Evolutionary conservation across 2,888 invertebrate genomes (phyloP).

Genomic region (Tolmerus cingulatus): DNA sequence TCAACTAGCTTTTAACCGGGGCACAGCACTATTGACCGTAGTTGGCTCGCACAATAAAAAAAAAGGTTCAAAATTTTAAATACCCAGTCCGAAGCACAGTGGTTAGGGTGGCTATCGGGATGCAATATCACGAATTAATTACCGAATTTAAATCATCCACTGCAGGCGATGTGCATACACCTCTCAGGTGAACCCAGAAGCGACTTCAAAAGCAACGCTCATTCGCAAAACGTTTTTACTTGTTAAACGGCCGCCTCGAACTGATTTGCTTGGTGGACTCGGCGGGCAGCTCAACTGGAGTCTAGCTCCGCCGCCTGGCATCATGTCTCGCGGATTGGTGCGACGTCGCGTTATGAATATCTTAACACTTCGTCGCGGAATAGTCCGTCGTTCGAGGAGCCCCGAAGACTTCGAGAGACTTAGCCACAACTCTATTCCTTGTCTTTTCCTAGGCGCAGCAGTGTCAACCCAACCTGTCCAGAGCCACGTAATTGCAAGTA

Average conservation of each 20-base stretch:
- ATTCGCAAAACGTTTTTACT: conserved; percentile 37
- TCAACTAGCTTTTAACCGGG: background rate
- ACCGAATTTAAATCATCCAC: background rate
- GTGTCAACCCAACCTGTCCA: background rate
- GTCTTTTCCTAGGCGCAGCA: background rate
- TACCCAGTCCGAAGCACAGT: background rate
- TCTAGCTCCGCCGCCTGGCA: background rate
- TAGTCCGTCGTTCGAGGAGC: background rate
- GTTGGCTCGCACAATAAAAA: background rate
- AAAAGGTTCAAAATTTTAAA: background rate
- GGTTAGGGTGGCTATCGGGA: background rate
- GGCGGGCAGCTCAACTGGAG: conserved; percentile 1
- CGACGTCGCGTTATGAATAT: conserved; percentile 14
- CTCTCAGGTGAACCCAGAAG: background rate
- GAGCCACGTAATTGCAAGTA: background rate
- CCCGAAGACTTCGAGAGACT: background rate
- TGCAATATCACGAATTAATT: background rate
- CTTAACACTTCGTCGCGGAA: background rate
- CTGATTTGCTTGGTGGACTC: conserved; percentile 37
- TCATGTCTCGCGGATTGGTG: background rate
- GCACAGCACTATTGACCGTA: background rate
- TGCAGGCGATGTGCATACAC: background rate
- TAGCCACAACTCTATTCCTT: background rate
- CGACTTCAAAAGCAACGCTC: background rate
- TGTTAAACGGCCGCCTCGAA: conserved; percentile 30